A percentile compares a stretch with the other conserved stretches of the same genome.
Evolutionary conservation across 2,113 vertebrate species (phyloP).

Genomic region (Corythoichthys haematopterus): DNA sequence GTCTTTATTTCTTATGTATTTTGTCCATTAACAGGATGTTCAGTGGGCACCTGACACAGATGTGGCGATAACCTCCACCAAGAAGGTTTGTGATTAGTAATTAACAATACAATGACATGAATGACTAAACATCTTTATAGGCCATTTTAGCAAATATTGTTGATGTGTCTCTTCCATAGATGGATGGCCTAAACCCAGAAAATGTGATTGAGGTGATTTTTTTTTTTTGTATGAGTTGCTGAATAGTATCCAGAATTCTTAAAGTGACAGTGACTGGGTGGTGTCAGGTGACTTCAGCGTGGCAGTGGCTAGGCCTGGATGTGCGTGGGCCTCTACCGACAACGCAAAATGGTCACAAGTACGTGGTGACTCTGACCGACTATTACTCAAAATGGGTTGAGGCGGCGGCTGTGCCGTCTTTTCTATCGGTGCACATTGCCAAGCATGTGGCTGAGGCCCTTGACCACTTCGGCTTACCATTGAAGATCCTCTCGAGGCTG

Average conservation of each 20-base stretch:
- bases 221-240: neutral
- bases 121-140: neutral
- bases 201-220: constrained; percentile 46
- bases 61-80: neutral
- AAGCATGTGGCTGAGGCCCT: constrained; percentile 49
- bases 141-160: neutral
- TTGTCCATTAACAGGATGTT: constrained; percentile 35
- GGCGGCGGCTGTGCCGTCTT: constrained; percentile 51
- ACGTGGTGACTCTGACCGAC: constrained; percentile 59
- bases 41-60: constrained; percentile 57
- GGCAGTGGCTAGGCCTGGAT: constrained; percentile 69
- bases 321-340: constrained; percentile 58
- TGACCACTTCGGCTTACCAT: constrained; percentile 60
- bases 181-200: constrained; percentile 23
- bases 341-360: constrained; percentile 52
- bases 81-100: neutral
- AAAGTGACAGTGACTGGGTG: neutral
- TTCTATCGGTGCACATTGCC: constrained; percentile 41
- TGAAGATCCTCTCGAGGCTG: constrained; percentile 63
- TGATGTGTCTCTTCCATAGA: constrained; percentile 22
- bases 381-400: constrained; percentile 69
- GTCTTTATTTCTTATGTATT: neutral
- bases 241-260: neutral
- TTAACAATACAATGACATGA: neutral
- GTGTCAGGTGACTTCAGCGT: constrained; percentile 55